Evolutionary conservation across 2,797 vertebrate genomes (phyloP).

Genomic region (Myotis planiceps): DNA sequence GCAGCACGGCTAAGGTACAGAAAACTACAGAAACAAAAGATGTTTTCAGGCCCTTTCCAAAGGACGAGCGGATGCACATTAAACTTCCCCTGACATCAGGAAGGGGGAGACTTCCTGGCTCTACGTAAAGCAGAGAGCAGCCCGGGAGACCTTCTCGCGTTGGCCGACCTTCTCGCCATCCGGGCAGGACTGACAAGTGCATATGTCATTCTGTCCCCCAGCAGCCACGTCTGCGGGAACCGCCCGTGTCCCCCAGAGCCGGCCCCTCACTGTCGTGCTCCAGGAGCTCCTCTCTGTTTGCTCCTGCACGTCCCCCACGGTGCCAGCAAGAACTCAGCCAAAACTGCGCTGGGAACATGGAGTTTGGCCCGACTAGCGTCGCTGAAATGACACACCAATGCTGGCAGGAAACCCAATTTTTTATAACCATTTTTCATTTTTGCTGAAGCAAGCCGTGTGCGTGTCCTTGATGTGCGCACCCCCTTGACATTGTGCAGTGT

Average conservation of each 20-base stretch:
- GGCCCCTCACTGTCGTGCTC: not conserved
- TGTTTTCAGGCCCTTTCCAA: not conserved
- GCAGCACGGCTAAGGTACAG: not conserved
- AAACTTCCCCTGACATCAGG: not conserved
- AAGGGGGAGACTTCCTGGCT: not conserved
- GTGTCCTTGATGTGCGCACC: not conserved
- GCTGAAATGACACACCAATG: not conserved
- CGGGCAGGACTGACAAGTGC: not conserved
- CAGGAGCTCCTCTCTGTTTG: not conserved
- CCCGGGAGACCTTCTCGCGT: not conserved
- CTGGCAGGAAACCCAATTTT: not conserved
- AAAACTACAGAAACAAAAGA: not conserved
- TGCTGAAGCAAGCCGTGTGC: not conserved
- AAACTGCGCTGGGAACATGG: not conserved
- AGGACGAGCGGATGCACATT: not conserved
- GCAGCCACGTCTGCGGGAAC: not conserved
- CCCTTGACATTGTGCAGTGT: constrained; percentile 25
- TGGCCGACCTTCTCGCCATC: not conserved
- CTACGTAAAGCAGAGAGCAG: not conserved
- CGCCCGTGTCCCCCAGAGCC: not conserved
- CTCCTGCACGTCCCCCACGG: not conserved
- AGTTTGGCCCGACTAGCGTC: not conserved
- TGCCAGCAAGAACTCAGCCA: not conserved
- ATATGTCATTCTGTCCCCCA: not conserved
- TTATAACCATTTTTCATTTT: not conserved